These are phyloP conservation scores for Sisor rabdophorus DNA, from an alignment of 2,113 vertebrate genomes.

Conservation along the genomic window DNA sequence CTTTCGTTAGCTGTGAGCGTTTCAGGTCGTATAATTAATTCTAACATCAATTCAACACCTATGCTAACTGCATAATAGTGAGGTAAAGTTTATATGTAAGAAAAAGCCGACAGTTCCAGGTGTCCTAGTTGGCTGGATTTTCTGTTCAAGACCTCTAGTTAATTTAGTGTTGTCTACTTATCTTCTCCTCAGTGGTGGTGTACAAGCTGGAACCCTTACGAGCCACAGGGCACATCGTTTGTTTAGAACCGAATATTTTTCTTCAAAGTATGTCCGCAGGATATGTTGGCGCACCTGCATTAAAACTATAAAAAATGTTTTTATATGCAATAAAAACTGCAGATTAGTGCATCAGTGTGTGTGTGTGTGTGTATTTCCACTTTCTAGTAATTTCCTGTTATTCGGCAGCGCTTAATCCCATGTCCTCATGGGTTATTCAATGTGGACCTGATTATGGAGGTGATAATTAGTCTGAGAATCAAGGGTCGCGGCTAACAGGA, in stretches of 20 bases:
- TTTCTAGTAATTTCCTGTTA: background rate
- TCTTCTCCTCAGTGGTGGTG: background rate
- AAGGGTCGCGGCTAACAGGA: slow-evolving; percentile 3
- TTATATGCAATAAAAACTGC: background rate
- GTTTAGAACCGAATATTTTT: background rate
- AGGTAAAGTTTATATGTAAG: too few relatives aligned
- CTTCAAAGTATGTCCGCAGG: background rate
- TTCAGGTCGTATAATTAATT: too few relatives aligned
- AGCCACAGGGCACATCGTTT: background rate
- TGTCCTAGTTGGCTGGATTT: too few relatives aligned
- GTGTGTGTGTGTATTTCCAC: too few relatives aligned
- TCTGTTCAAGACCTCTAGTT: too few relatives aligned
- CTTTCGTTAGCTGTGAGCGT: too few relatives aligned
- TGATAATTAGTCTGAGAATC: slow-evolving; percentile 37
- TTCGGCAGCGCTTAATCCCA: slow-evolving; percentile 22
- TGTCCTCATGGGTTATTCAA: slow-evolving; percentile 35
- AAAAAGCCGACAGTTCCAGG: too few relatives aligned
- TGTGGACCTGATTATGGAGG: slow-evolving; percentile 35
- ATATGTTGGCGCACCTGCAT: background rate
- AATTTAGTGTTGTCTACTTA: background rate
- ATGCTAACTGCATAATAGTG: too few relatives aligned
- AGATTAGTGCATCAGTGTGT: background rate
- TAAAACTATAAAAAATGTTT: too few relatives aligned
- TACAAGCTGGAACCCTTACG: background rate
- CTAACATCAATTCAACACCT: too few relatives aligned